Evolutionary conservation across 2,888 invertebrate genomes (phyloP).

Genomic region (Erpobdella octoculata): DNA sequence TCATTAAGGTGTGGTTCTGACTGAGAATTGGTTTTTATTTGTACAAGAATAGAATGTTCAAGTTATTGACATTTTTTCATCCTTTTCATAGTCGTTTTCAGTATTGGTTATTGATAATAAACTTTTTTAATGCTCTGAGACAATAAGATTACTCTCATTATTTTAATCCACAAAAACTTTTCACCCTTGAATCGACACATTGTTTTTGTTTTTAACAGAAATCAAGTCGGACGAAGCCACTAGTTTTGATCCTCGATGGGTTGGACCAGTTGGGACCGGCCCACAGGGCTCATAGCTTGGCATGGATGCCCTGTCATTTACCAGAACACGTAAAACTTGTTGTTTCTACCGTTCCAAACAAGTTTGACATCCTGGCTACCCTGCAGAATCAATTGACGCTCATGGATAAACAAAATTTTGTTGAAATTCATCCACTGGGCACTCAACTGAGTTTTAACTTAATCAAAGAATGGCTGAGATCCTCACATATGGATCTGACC

Average conservation of each 20-base stretch:
- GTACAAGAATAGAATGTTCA: not conserved
- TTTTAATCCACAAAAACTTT: not conserved
- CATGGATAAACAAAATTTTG: slow-evolving; percentile 29
- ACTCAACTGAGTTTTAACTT: slow-evolving; percentile 30
- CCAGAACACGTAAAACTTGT: slow-evolving; percentile 39
- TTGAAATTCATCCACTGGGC: slow-evolving; percentile 35
- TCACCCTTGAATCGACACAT: not conserved
- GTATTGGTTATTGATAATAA: not conserved
- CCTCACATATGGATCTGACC: slow-evolving; percentile 38
- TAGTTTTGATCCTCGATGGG: slow-evolving; percentile 41
- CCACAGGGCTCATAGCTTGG: slow-evolving; percentile 38
- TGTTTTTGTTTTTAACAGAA: slow-evolving; percentile 33
- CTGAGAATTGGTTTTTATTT: not conserved
- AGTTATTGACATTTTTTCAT: not conserved
- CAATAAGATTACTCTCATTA: no score
- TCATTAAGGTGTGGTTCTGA: slow-evolving; percentile 34
- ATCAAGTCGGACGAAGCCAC: slow-evolving; percentile 36
- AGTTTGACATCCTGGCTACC: slow-evolving; percentile 39
- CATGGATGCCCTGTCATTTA: slow-evolving; percentile 39
- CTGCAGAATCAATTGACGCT: slow-evolving; percentile 36
- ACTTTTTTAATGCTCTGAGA: no score
- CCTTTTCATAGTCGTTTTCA: not conserved
- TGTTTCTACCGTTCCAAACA: slow-evolving; percentile 39
- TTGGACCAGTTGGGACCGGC: slow-evolving; percentile 40
- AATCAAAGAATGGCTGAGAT: slow-evolving; percentile 33